Conservation (phyloP, 92 coral and sea anemone genomes). For the Isaurus tuberculatus region DNA sequence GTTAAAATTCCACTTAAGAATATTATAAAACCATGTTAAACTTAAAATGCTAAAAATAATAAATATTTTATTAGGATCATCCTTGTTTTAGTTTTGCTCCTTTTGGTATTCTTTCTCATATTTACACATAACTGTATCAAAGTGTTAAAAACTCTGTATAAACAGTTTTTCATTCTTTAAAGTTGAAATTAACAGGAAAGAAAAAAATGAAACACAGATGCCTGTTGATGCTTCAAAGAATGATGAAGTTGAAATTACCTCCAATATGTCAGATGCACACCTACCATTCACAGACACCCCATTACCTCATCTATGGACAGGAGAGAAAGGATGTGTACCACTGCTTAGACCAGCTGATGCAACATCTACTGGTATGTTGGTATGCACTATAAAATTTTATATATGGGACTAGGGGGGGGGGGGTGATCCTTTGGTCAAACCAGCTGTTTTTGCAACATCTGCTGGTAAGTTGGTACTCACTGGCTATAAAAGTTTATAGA, state of each 20-base stretch:
- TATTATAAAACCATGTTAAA: too few species aligned
- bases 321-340: constrained; percentile 70
- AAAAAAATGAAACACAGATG: background rate
- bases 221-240: background rate
- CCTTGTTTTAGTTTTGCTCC: too few species aligned
- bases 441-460: too few species aligned
- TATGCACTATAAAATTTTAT: background rate
- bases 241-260: background rate
- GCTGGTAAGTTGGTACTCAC: constrained; percentile 36
- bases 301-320: constrained; percentile 83
- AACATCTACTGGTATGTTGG: constrained; percentile 73
- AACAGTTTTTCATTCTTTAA: background rate
- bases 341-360: constrained; percentile 91
- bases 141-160: background rate
- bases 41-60: too few species aligned
- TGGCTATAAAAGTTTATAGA: constrained; percentile 86
- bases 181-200: constrained; percentile 4
- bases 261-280: background rate
- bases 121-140: too few species aligned
- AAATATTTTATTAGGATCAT: too few species aligned
- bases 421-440: too few species aligned
- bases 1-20: too few species aligned
- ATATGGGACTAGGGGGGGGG: too few species aligned
- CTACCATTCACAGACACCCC: constrained; percentile 57
- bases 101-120: too few species aligned